Evolutionary conservation across 2,888 invertebrate species (phyloP).

Genomic region (Epinotia brunnichana): DNA sequence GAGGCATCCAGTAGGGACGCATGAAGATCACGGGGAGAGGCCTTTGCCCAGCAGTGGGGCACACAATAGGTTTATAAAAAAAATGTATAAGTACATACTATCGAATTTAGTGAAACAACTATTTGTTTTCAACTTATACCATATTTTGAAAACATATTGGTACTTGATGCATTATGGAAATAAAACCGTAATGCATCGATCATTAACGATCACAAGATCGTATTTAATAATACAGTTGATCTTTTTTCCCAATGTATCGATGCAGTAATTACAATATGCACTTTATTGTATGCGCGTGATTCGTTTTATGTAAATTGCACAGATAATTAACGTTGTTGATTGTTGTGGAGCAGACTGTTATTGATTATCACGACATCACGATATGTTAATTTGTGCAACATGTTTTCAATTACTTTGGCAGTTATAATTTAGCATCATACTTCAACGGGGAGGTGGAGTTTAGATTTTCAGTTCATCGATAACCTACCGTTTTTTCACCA

Average conservation of each 20-base stretch:
- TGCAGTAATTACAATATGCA: constrained; percentile 49
- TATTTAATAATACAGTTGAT: not conserved
- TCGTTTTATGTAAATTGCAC: constrained; percentile 19
- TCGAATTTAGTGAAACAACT: not conserved
- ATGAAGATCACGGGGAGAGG: no score
- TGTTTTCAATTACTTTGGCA: not conserved
- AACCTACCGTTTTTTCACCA: no score
- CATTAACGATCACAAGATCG: not conserved
- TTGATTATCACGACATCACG: constrained; percentile 34
- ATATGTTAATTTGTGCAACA: constrained; percentile 17
- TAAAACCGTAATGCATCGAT: not conserved
- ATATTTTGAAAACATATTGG: not conserved
- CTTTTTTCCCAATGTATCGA: constrained; percentile 3
- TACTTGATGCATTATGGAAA: not conserved
- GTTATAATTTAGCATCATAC: not conserved
- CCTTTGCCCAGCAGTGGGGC: no score
- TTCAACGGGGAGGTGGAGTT: not conserved
- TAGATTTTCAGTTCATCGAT: not conserved
- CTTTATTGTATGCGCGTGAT: constrained; percentile 33
- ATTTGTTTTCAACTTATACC: not conserved
- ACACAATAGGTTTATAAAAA: no score
- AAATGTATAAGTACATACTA: no score
- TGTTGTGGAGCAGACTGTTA: constrained; percentile 26
- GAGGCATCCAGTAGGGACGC: no score
- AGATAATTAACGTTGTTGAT: constrained; percentile 26